Evolutionary conservation across 2,113 vertebrate genomes (phyloP).

Genomic region (Stercorarius parasiticus): DNA sequence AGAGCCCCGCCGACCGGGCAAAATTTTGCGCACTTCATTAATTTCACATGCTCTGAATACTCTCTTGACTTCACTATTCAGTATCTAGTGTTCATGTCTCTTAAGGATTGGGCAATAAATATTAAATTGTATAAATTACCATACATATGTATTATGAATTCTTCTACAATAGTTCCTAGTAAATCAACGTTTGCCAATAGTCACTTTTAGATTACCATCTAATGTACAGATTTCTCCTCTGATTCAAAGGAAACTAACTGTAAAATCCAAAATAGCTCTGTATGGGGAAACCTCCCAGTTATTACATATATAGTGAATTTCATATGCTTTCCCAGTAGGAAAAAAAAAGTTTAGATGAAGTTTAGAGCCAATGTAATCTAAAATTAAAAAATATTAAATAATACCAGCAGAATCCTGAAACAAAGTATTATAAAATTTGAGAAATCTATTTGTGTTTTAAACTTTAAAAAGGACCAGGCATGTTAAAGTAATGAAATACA

Average conservation of each 20-base stretch:
- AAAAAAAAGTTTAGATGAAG: not conserved
- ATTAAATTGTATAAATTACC: conserved; percentile 22
- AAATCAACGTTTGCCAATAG: not conserved
- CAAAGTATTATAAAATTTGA: not conserved
- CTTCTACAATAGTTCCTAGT: not conserved
- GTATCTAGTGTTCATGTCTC: not conserved
- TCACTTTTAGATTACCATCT: not conserved
- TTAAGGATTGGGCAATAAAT: not conserved
- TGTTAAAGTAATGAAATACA: not conserved
- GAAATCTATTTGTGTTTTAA: not conserved
- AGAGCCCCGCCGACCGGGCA: fast-evolving
- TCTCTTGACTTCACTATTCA: not conserved
- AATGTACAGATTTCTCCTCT: not conserved
- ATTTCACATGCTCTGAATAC: not conserved
- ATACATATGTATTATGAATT: not conserved
- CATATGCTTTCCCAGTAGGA: not conserved
- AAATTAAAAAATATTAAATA: not conserved
- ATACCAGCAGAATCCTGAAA: not conserved
- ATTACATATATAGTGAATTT: not conserved
- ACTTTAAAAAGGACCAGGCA: not conserved
- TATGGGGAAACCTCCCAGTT: not conserved
- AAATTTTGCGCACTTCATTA: not conserved
- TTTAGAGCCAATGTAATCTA: not conserved
- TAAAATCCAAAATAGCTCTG: not conserved
- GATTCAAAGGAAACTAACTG: not conserved